Conservation (phyloP, 2,888 invertebrate genomes). For the Heteropelma amictum region DNA sequence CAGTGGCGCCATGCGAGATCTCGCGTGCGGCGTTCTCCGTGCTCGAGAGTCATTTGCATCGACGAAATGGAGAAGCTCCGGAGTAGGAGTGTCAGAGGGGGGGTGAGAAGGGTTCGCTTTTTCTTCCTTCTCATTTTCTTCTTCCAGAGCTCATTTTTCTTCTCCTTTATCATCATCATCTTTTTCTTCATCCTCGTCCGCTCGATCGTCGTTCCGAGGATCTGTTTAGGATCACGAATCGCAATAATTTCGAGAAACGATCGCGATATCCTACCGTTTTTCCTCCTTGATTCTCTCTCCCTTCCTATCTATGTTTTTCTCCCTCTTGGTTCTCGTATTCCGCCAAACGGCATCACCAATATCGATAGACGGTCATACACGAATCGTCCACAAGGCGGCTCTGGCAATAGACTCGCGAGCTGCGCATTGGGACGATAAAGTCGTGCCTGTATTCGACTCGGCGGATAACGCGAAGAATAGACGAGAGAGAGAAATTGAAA, state of each 20-base stretch:
- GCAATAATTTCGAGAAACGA: constrained; percentile 41
- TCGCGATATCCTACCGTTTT: constrained; percentile 39
- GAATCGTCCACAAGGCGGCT: background rate
- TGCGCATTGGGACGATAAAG: background rate
- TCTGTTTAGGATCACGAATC: constrained; percentile 25
- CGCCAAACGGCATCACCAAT: constrained; percentile 22
- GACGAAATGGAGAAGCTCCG: constrained; percentile 46
- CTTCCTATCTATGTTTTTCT: too few relatives aligned
- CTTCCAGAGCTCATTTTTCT: too few relatives aligned
- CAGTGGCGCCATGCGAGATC: constrained; percentile 53
- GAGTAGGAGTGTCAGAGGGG: background rate
- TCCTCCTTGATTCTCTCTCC: background rate
- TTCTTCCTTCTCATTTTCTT: constrained; percentile 23
- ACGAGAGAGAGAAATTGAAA: background rate
- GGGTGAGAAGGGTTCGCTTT: constrained; percentile 26
- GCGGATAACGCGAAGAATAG: too few relatives aligned
- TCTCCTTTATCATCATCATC: too few relatives aligned
- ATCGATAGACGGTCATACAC: constrained; percentile 11
- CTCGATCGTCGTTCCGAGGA: constrained; percentile 26
- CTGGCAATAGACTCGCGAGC: background rate
- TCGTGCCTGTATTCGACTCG: too few relatives aligned
- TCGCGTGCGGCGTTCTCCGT: constrained; percentile 44
- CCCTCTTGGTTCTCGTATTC: background rate
- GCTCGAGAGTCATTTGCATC: constrained; percentile 57
- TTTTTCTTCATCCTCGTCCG: constrained; percentile 31